Percentiles rank a stretch among this genome's conserved stretches.
These are phyloP conservation scores for Tympanoctomys barrerae DNA, from an alignment of 2,797 vertebrate genomes.

Conservation along the genomic window DNA sequence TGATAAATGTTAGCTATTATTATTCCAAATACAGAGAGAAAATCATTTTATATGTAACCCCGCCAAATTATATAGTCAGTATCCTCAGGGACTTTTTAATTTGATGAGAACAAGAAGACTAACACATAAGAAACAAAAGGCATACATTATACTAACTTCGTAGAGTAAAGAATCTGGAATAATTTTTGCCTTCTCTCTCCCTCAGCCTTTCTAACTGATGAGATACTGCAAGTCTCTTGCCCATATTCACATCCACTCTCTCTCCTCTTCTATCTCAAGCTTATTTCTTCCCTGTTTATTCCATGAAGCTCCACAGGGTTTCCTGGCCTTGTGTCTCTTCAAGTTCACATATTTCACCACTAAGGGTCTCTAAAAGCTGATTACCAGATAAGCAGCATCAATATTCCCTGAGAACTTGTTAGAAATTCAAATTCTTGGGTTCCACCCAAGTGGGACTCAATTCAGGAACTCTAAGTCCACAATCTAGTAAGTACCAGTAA, in stretches of 20 bases:
- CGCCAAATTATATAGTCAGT: background rate
- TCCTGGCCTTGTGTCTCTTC: background rate
- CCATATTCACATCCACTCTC: background rate
- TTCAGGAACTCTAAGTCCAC: background rate
- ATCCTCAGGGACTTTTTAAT: constrained; percentile 7
- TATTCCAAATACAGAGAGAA: background rate
- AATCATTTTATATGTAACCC: background rate
- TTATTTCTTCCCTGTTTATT: background rate
- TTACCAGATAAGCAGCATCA: background rate
- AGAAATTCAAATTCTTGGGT: background rate
- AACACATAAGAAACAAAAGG: constrained; percentile 7
- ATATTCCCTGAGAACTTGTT: background rate
- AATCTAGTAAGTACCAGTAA: background rate
- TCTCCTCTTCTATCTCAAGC: background rate
- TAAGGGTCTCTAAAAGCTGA: background rate
- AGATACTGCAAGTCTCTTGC: background rate
- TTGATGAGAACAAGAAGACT: constrained; percentile 26
- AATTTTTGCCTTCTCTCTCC: background rate
- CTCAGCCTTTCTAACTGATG: background rate
- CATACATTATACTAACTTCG: background rate
- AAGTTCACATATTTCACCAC: background rate
- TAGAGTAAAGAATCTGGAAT: background rate
- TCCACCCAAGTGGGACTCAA: background rate
- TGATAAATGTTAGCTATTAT: constrained; percentile 10
- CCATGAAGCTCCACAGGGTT: background rate